Base-by-base conservation (phyloP, 30 jellyfish, hydroid and myxozoan species). In the Cassiopea andromeda region DNA sequence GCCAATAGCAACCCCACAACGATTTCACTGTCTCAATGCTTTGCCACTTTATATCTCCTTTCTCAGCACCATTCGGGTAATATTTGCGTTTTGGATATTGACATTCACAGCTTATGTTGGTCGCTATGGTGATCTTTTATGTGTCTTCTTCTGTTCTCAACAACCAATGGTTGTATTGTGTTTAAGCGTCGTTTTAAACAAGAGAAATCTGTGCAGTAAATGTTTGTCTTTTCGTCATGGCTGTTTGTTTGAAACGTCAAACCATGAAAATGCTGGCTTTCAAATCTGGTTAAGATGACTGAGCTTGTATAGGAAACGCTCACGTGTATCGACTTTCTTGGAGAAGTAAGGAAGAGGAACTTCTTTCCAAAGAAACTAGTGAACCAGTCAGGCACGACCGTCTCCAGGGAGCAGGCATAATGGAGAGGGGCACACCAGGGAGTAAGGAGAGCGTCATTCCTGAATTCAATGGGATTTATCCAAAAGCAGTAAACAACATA, bases 101-200 rank as follows among this genome's bases (percentile, higher is more conserved):
- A 27, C 38, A 27, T 27, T 27, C 38, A 27, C 38, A 27, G 38
- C 27, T 70, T 50, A 9, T 27, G n/a, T 16, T 12, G 79, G 79
- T 77, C 50, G 70, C 68, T 68, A 61, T 69, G 67, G 84, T 83
- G 50, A 83, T 27, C 47, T 46, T 38, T 47, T 60, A 69, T 48
- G 77, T 43, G 1, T 27, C 38, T 27, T 27, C 69, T n/a, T 1
- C 44, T 80, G 89, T 80, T 68, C n/a, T 14, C 46, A 1, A 15
- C n/a, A 19, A 78, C 94, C 94, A 87, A 87, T 87, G 86, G 69
- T 1, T 16, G 43, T 44, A 1, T 49, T 48, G 73, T 54, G 73
- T 76, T 68, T 68, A 67, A 81, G 94, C 94, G 94, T 87, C 94
- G 82, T 78, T 87, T 85, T 74, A 43, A 82, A 48, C 75, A 48